Evolutionary conservation across 2,797 vertebrate genomes (phyloP), one percentile per base, ranked within the genome.

Genomic region (Oreochromis mossambicus): DNA sequence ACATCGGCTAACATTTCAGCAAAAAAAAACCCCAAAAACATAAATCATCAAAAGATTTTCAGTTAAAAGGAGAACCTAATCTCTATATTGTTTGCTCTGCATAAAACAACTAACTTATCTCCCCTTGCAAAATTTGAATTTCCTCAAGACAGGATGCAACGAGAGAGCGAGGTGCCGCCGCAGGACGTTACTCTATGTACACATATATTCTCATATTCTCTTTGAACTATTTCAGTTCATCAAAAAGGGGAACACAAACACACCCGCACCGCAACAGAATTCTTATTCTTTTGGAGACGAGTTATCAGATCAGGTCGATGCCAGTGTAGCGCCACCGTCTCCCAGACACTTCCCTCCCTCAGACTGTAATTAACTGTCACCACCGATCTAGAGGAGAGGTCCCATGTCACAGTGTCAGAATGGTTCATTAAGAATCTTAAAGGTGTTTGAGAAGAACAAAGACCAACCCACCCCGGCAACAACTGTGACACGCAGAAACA

Each of bases 361-460:
- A 56, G 38, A 55, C 88, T 88, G 81, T 95, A 96, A 96, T 96
- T 95, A 96, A 93, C 94, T 96, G 95, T 95, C 95, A 95, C 58
- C 77, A 82, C 80, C 54, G 52, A 92, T 92, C 87, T 70, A 75
- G 58, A 82, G 85, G 90, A 92, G 85, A 80, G 79, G 79, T 86
- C 86, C 91, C 83, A 48, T 83, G 88, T 90, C 91, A 87, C 78
- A 46, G 83, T 89, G 91, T 90, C 89, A 87, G 89, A 91, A 82
- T 77, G 88, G 91, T 91, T 96, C 95, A 96, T 96, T 94, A 95
- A 92, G 91, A 94, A 94, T 82, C 91, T 90, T 90, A 92, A 93
- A 96, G 92, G 89, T 94, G 91, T 94, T 92, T 88, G 92, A 91
- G 75, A 84, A 82, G 88, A 96, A 96, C 92, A 94, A 94, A 95